Percentiles rank a stretch among this genome's conserved stretches.
phyloP scores from a whole-genome alignment of 2,797 vertebrate species.

The Thunnus albacares region DNA sequence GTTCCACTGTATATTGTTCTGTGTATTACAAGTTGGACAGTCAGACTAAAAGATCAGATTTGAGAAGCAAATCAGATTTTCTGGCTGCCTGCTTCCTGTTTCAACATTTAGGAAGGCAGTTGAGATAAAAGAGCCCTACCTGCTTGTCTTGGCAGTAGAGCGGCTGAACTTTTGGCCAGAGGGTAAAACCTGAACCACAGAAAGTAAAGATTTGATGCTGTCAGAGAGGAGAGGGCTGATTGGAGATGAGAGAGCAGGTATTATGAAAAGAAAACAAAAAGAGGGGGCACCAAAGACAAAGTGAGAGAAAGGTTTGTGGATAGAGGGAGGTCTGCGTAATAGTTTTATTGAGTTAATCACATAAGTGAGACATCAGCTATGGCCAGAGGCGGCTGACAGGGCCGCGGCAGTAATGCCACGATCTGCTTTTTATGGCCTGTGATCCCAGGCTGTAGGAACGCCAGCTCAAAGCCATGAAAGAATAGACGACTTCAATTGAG shows the following conservation, averaged over 20 bases:
- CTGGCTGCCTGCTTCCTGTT: constrained; percentile 20
- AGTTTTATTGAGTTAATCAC: constrained; percentile 86
- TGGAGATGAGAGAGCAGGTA: constrained; percentile 49
- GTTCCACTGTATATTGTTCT: constrained; percentile 27
- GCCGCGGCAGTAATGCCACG: constrained; percentile 37
- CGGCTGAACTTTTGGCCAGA: constrained; percentile 28
- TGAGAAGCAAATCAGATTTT: constrained; percentile 15
- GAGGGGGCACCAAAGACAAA: constrained; percentile 41
- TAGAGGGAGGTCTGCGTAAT: constrained; percentile 69
- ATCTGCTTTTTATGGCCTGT: constrained; percentile 65
- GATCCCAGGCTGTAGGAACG: constrained; percentile 77
- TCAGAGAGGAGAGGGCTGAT: constrained; percentile 28
- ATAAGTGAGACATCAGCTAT: constrained; percentile 74
- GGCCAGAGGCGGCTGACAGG: constrained; percentile 71
- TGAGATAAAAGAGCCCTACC: constrained; percentile 19
- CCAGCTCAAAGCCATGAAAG: constrained; percentile 77
- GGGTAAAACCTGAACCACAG: constrained; percentile 61
- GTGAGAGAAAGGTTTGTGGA: constrained; percentile 23
- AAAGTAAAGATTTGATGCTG: constrained; percentile 27
- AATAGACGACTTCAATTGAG: constrained; percentile 83
- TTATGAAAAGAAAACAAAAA: constrained; percentile 70
- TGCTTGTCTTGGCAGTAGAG: constrained; percentile 64
- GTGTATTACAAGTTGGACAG: constrained; percentile 2
- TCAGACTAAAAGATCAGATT: constrained; percentile 30
- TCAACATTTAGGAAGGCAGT: not conserved